Evolutionary conservation across 2,113 vertebrate species (phyloP).

Genomic region (human): DNA sequence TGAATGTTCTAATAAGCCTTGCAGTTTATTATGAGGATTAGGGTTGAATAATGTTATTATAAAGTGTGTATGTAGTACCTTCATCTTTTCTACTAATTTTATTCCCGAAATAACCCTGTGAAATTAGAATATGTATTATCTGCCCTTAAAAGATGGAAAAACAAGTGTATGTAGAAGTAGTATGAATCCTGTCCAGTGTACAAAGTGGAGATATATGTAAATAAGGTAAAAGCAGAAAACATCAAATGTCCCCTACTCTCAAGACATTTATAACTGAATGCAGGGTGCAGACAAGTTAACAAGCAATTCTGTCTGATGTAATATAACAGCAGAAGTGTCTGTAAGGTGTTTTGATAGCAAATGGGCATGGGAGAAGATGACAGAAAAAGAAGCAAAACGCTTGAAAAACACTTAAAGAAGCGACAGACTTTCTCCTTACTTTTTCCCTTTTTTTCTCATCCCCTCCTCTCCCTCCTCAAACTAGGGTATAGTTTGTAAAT

Average conservation of each 20-base stretch:
- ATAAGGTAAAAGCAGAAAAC: background rate
- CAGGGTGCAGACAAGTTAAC: background rate
- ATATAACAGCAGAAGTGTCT: too few species aligned
- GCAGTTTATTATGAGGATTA: background rate
- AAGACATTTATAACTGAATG: background rate
- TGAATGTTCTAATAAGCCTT: background rate
- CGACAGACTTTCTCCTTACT: background rate
- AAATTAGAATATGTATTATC: background rate
- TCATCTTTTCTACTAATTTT: background rate
- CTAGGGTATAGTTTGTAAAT: background rate
- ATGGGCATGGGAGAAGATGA: background rate
- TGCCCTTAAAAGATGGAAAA: background rate
- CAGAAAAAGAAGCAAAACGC: background rate
- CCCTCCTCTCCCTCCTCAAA: background rate
- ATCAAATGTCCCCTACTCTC: background rate
- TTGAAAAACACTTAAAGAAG: background rate
- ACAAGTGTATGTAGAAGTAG: background rate
- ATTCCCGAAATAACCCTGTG: background rate
- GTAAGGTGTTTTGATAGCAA: background rate
- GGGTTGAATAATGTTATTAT: background rate
- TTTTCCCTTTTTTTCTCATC: background rate
- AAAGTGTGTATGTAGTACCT: background rate
- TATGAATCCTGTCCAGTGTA: too few species aligned
- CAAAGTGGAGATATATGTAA: background rate
- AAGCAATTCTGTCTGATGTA: background rate